Base-by-base conservation (phyloP, 2,113 vertebrate genomes). In the Irena cyanogastra region DNA sequence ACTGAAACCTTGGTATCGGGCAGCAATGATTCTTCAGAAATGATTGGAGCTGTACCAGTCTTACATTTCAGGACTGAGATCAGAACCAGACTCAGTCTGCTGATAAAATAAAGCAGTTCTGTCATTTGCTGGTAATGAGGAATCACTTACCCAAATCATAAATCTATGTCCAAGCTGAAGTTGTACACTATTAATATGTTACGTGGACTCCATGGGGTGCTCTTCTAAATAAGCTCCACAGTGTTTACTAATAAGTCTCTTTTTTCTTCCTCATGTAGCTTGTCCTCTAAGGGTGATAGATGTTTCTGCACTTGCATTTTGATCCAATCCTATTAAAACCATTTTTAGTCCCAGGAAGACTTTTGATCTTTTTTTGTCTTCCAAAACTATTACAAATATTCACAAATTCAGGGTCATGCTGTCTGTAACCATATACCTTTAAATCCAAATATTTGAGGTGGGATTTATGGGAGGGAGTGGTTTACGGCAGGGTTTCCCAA, bases 281-380 rank as follows among this genome's bases (percentile, higher is more conserved):
- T 74, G 37, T 94, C 54, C 44, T 93, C 60, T 41, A 82, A 65
- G 60, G 50, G 23, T 50, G 60, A 77, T 60, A 45, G 33, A 76
- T 37, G 37, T 89, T 96, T 96, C 84, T 92, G 24, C 64, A 64
- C 53, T 68, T 52, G 81, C 30, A 21, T 89, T 89, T 86, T 85
- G 37, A 91, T 91, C 59, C 37, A 16, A 30, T 82, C 79, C 72
- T 95, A 20, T 63, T 91, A 66, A 63, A 95, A 76, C 20, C 35
- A 83, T 87, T 85, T 78, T 44, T 76, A 82, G 30, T 66, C 70
- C 42, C 72, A 65, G 50, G 60, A 86, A 93, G 83, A 94, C 52
- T 74, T 70, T 61, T 94, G 21, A 82, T 72, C 16, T 90, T 93
- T 95, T 96, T 97, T 66, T 72, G 68, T 95, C 90, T 96, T 97